Evolutionary conservation across 2,113 vertebrate species (phyloP).

Genomic region (Erythrolamprus reginae): DNA sequence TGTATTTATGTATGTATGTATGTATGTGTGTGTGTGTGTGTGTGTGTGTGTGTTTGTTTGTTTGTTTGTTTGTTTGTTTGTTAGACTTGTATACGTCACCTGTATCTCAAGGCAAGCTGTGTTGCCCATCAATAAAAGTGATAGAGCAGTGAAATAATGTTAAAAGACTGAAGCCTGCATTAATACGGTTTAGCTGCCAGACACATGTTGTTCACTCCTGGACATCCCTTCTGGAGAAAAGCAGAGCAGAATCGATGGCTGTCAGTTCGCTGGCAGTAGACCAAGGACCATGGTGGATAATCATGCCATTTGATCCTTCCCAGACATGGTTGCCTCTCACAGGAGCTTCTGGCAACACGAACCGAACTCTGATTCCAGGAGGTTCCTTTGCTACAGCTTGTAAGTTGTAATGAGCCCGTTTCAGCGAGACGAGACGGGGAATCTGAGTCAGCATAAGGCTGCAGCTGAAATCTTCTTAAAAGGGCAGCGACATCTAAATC

Average conservation of each 20-base stretch:
- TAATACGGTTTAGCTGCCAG: slow-evolving; percentile 59
- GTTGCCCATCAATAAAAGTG: neutral
- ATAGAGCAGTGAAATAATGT: neutral
- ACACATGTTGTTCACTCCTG: slow-evolving; percentile 51
- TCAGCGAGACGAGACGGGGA: neutral
- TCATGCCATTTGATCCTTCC: slow-evolving; percentile 27
- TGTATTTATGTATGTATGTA: no score
- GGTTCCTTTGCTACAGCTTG: neutral
- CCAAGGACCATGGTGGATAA: slow-evolving; percentile 44
- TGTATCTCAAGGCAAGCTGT: neutral
- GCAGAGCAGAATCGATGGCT: slow-evolving; percentile 52
- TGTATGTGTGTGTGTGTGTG: no score
- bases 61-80: no score
- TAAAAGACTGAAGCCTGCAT: slow-evolving; percentile 19
- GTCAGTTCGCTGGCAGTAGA: slow-evolving; percentile 51
- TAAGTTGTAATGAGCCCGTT: neutral
- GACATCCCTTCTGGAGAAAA: slow-evolving; percentile 53
- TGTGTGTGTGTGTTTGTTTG: no score
- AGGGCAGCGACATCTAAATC: neutral
- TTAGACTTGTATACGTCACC: no score
- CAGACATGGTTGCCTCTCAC: slow-evolving; percentile 33
- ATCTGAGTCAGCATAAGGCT: neutral
- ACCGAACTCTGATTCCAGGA: neutral
- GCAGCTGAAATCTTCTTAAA: neutral
- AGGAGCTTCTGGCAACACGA: slow-evolving; percentile 3